Evolutionary conservation across 2,113 vertebrate genomes (phyloP), one percentile per base, ranked within the genome.

Genomic region (Syrrhaptes paradoxus): DNA sequence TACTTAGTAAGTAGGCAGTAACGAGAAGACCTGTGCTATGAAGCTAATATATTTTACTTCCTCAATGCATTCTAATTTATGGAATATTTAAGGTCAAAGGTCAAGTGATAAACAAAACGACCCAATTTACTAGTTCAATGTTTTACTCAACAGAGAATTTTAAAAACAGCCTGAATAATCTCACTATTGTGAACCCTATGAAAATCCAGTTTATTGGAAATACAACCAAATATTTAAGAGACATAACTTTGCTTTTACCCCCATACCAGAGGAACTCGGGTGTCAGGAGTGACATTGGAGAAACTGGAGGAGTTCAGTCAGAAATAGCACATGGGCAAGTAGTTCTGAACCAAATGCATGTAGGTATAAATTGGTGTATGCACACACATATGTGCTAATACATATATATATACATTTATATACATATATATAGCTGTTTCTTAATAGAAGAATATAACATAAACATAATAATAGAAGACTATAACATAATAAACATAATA

Each of bases 151-250:
- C 49, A 91, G 72, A 81, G 36, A 7, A 92, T 89, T 94, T 93
- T 0, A 8, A 86, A 92, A 93, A 46, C 65, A 89, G 21, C 57
- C 76, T 86, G 81, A 67, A 89, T 84, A 84, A 89, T 72, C 48
- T 93, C 83, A 78, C 57, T 8, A 32, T 65, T 88, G 79, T 90
- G 79, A 96, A 78, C 19, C 14, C 31, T 52, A 55, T 91, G 78
- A 93, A 90, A 94, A 86, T 57, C 36, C n/a, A 75, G 45, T 90
- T 90, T 95, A 92, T 81, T 84, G 34, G 68, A 86, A 94, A 93
- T 41, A 71, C 57, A 52, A 52, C 32, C 34, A 81, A 88, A 72
- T 10, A 75, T 81, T 93, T 90, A 88, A 74, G 46, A 86, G 55
- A 26, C 51, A 45, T 77, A 71, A 59, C 61, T 80, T 80, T 63